Evolutionary conservation across 2,113 vertebrate genomes (phyloP), one percentile per base, ranked within the genome.

Genomic region (Psophia crepitans): DNA sequence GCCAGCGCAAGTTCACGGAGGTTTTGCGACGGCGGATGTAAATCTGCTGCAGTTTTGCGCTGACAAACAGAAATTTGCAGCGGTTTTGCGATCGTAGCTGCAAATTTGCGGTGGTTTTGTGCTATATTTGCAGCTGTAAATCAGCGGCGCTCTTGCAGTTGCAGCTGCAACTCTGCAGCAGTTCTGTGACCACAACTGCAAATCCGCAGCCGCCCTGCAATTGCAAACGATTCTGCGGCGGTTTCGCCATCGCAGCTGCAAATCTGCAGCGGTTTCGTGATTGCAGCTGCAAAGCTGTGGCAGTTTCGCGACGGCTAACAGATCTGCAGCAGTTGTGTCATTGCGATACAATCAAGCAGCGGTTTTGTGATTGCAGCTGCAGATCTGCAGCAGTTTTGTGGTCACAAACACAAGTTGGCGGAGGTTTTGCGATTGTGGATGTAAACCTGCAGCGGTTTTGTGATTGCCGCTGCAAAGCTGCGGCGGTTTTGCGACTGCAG

Each of bases 401-500:
- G n/a, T n/a, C n/a, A n/a, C n/a, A n/a, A n/a, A n/a, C n/a, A n/a
- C n/a, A n/a, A n/a, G n/a, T n/a, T n/a, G n/a, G n/a, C n/a, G n/a
- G n/a, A n/a, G n/a, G 3, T 35, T 6, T 53, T 17, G 20, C 0
- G 3, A 8, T 6, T 3, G 6, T 14, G 44, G 12, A 4, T 8
- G 0, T 13, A 37, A 43, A 21, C 23, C 3, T n/a, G 49, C 7
- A 6, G 32, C 2, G 4, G 3, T 46, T 44, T 14, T 28, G 57
- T 0, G 26, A 19, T 26, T 1, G 27, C 14, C 8, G 2, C 2
- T 3, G 0, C 0, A 4, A 15, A 8, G 17, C 12, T 23, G 30
- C 24, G 30, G 46, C 23, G 13, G 49, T 49, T 49, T 49, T 28
- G 51, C 26, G 13, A 12, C 15, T 27, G 51, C 49, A 26, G 48